Evolutionary conservation across 2,113 vertebrate species (phyloP), one percentile per base, ranked within the genome.

Genomic region (human (Homo sapiens)): DNA sequence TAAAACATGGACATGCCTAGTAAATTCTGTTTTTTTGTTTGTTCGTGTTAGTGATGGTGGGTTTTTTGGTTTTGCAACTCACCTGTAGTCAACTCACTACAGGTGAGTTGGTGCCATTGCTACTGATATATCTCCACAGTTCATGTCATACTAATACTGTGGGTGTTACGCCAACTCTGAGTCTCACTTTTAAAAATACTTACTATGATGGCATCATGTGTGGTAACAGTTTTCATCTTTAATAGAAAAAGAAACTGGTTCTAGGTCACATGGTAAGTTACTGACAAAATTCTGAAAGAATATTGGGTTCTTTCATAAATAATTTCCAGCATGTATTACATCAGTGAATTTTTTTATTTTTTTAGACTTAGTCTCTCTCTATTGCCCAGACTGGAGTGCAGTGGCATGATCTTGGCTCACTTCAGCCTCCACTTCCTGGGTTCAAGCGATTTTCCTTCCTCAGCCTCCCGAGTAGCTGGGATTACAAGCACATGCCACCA

Each of bases 1-100:
- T 97, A 97, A 98, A 98, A 97, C 94, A 86, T 73, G 88, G 86
- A 96, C 97, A 97, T 98, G 98, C 88, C 81, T 96, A 89, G 35
- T 87, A 81, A 92, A 70, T 73, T 89, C 86, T 83, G 27, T 70
- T 59, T 22, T 4, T 89, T 88, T 45, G 48, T 59, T 90, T 70
- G 8, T 59, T 90, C 64, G 8, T 64, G 92, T 75, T 55, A 79
- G 32, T 83, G 50, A 30, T 40, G 27, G 17, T 93, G 48, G 18
- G 2, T 35, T 84, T 98, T 98, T 97, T 94, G 73, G 96, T 97
- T 96, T 91, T 85, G 12, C 27, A 64, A 32, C 52, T 55, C 18
- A 55, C 84, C 64, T 97, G 96, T 97, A 97, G 97, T 64, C 61
- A 64, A 14, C 27, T 64, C 5, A 64, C 27, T 64, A 64, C 27